Evolutionary conservation across 2,888 invertebrate genomes (phyloP), one percentile per base, ranked within the genome.

Genomic region (Hirtodrosophila cameraria): DNA sequence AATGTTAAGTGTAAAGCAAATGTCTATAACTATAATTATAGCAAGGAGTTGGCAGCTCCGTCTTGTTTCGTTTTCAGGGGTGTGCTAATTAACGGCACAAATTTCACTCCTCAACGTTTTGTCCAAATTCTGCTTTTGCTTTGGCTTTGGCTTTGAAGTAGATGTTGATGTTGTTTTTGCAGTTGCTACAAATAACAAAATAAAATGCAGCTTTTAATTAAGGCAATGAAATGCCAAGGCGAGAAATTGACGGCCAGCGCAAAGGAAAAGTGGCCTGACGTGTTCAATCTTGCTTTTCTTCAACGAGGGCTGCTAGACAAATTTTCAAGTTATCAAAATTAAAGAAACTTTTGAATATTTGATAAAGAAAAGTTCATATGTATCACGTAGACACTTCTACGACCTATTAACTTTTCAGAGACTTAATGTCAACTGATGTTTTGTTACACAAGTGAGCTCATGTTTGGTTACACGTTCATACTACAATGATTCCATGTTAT

Each of bases 161-260:
- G n/a, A n/a, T n/a, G n/a, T 58, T 74, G 41, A 57, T 8, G 11
- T 25, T 39, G 55, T 23, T 66, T 68, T 73, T 67, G 64, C 41
- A 62, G 70, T 62, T 71, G 83, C 66, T 59, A 70, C 69, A 79
- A 72, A 75, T 75, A 79, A 80, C 84, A 71, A 79, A 72, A 75
- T 75, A 79, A 80, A 83, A 71, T 79, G 67, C 82, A 73, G 70
- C 66, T 75, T 79, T 83, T 84, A 84, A 83, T 83, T 83, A 83
- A 83, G 80, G 79, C 79, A 74, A 81, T 67, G 74, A 84, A 85
- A 77, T 67, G 62, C 65, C 69, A 27, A 67, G 82, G 75, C 76
- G 76, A 82, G 82, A 82, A 82, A 84, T 65, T 71, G 74, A 57
- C 46, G 53, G 53, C 38, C 30, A 57, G 15, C 41, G 52, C 59